Conservation (phyloP, 2,888 invertebrate genomes). For the Lapara coniferarum region DNA sequence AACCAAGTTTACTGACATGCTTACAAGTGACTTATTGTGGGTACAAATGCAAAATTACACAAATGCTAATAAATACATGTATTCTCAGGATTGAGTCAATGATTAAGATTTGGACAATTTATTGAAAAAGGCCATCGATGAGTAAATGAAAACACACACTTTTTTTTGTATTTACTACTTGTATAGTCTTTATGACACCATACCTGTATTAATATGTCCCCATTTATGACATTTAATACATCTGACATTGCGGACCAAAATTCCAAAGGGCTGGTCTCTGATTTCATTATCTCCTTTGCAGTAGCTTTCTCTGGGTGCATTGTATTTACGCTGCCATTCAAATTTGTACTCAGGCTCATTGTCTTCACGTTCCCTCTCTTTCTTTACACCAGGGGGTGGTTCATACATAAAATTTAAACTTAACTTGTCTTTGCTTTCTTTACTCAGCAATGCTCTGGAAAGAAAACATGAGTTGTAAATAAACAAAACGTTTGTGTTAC, state of each 20-base stretch:
- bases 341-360: slow-evolving; percentile 99
- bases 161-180: too few relatives aligned
- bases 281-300: slow-evolving; percentile 99
- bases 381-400: slow-evolving; percentile 98
- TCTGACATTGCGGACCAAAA: slow-evolving; percentile 97
- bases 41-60: too few relatives aligned
- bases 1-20: too few relatives aligned
- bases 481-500: too few relatives aligned
- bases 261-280: slow-evolving; percentile 99
- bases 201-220: slow-evolving; percentile 98
- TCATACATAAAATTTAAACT: slow-evolving; percentile 99
- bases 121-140: too few relatives aligned
- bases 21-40: too few relatives aligned
- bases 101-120: too few relatives aligned
- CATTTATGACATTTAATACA: slow-evolving; percentile 99
- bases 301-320: slow-evolving; percentile 99
- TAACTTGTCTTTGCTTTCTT: slow-evolving; percentile 98
- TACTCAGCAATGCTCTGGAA: slow-evolving; percentile 95
- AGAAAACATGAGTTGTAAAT: slow-evolving; percentile 18
- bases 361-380: slow-evolving; percentile 94
- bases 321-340: slow-evolving; percentile 99
- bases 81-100: too few relatives aligned
- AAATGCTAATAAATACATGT: too few relatives aligned
- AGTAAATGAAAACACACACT: too few relatives aligned
- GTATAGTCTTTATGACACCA: too few relatives aligned